Conservation (phyloP, 2,888 invertebrate species). For the Microchrysa polita region DNA sequence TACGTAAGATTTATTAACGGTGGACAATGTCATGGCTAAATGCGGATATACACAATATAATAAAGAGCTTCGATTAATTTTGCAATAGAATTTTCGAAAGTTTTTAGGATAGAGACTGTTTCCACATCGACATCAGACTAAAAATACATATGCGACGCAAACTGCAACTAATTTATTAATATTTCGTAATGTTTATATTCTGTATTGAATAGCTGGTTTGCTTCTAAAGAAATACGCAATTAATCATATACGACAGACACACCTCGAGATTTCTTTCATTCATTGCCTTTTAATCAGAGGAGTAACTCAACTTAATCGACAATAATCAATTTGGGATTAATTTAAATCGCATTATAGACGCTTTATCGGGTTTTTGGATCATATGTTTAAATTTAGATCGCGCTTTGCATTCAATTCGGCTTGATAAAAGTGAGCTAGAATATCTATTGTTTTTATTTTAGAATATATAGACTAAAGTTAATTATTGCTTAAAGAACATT, state of each 20-base stretch:
- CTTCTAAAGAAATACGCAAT: too few species aligned
- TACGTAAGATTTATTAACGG: too few species aligned
- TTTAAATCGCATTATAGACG: conserved; percentile 10
- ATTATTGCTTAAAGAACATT: not conserved
- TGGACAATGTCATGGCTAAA: too few species aligned
- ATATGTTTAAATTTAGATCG: not conserved
- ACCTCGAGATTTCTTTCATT: not conserved
- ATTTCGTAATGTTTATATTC: too few species aligned
- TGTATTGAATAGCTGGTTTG: too few species aligned
- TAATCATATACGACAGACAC: not conserved
- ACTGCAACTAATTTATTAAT: too few species aligned
- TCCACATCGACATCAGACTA: too few species aligned
- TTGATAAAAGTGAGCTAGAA: not conserved
- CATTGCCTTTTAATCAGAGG: not conserved
- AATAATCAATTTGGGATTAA: conserved; percentile 22
- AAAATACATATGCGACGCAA: too few species aligned
- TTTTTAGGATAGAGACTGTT: too few species aligned
- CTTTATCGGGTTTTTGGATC: conserved; percentile 10
- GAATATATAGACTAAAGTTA: not conserved
- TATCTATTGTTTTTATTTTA: not conserved
- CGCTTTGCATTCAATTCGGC: not conserved
- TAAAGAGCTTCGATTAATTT: too few species aligned
- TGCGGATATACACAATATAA: too few species aligned
- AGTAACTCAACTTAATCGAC: not conserved
- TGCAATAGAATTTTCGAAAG: too few species aligned